Conservation (phyloP, 2,797 vertebrate genomes). For the Aphelocoma californica region DNA sequence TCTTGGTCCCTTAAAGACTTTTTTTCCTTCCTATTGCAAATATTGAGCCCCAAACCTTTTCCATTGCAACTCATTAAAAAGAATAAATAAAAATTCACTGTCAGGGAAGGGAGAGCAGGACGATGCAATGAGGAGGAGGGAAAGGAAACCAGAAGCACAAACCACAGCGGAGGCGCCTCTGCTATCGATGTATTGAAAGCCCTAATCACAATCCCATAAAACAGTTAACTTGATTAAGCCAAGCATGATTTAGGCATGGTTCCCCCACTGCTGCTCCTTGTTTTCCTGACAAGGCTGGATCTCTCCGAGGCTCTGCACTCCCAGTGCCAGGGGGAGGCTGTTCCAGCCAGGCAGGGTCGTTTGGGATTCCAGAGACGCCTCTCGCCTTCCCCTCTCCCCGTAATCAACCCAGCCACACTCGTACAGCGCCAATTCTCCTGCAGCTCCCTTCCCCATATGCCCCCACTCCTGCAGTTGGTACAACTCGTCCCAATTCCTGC, state of each 20-base stretch:
- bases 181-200: background rate
- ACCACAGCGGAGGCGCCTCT: background rate
- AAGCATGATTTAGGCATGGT: background rate
- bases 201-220: background rate
- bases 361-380: conserved; percentile 28
- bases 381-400: conserved; percentile 25
- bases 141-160: background rate
- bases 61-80: background rate
- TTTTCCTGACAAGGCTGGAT: conserved; percentile 28
- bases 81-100: background rate
- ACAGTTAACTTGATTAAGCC: background rate
- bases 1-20: background rate
- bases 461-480: background rate
- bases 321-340: background rate
- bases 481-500: conserved; percentile 41
- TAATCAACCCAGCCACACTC: conserved; percentile 37
- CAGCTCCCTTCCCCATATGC: background rate
- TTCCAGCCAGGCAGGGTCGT: conserved; percentile 37
- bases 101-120: background rate
- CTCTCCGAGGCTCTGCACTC: conserved; percentile 1
- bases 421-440: background rate
- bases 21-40: background rate
- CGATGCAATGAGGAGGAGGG: background rate
- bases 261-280: background rate
- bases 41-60: background rate